These are phyloP conservation scores for Pyrgilauda ruficollis DNA, from an alignment of 2,113 vertebrate genomes.

Conservation along the genomic window DNA sequence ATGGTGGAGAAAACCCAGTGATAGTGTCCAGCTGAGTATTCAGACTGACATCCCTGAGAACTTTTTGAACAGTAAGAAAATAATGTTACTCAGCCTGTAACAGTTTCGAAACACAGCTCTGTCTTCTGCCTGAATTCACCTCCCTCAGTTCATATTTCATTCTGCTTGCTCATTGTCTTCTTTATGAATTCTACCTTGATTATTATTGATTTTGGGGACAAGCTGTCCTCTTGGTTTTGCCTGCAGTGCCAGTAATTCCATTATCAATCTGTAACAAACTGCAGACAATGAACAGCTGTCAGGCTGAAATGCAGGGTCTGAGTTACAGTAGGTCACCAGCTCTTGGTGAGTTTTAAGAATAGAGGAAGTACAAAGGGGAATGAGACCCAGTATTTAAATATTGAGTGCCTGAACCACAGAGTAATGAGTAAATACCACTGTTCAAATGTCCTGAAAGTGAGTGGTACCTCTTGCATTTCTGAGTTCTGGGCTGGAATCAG, in stretches of 20 bases:
- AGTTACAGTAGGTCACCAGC: background rate
- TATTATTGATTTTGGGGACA: background rate
- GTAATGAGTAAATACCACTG: rapidly evolving
- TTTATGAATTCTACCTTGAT: background rate
- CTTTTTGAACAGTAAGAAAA: background rate
- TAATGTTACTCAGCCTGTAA: background rate
- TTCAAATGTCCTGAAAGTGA: background rate
- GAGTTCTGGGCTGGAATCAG: conserved; percentile 35
- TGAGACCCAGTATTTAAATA: background rate
- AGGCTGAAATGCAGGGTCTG: background rate
- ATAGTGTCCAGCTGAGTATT: background rate
- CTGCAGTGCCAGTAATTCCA: background rate
- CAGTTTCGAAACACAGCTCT: background rate
- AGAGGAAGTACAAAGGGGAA: background rate
- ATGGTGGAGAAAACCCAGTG: background rate
- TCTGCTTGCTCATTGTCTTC: background rate
- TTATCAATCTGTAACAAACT: background rate
- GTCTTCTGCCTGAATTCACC: background rate
- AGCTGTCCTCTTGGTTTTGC: background rate
- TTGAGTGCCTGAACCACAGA: background rate
- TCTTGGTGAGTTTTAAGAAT: background rate
- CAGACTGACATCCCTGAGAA: background rate
- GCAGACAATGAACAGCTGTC: background rate
- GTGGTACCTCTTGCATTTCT: background rate
- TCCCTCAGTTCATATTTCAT: background rate